Evolutionary conservation across 2,888 invertebrate genomes (phyloP), one percentile per base, ranked within the genome.

Genomic region (Parasteatoda lunata): DNA sequence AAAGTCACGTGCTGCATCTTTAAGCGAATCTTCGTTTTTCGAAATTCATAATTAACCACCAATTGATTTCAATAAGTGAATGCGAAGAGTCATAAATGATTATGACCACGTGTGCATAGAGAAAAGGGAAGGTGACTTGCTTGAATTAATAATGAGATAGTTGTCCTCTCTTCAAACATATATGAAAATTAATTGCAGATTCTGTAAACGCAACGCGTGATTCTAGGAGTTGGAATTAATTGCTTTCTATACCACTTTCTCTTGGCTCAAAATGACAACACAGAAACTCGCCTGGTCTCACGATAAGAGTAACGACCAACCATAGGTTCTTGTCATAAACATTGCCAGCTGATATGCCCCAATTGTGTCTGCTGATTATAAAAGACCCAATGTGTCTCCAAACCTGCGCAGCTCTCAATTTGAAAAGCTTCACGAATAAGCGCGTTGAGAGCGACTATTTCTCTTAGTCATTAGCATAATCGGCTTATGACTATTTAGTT

Each of bases 191-290:
- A 77, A 77, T 77, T 68, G 68, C 66, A 52, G 49, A 77, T 77
- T 66, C 75, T n/a, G 49, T 47, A 75, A 48, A 64, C 52, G 77
- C 30, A 68, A 45, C 51, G 11, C 13, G 30, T 52, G n/a, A n/a
- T 52, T 49, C 68, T 68, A 52, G 52, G 66, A 51, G 68, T 68
- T 77, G 5, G 77, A 77, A 77, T 77, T 68, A 77, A 77, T 77
- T 77, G 68, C 77, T 68, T 77, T 77, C 68, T 77, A 68, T 68
- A 68, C 51, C 77, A 68, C 45, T 77, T 77, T 77, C 77, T 77
- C 76, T 65, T 64, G 65, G 49, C 48, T 48, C 64, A 30, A 15
- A 76, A 48, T 76, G 76, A 64, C 64, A 65, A 65, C 76, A n/a
- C 15, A 7, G 76, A 64, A 48, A 64, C 59, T 65, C n/a, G 7